A percentile compares a stretch with the other conserved stretches of the same genome.
Evolutionary conservation across 2,113 vertebrate genomes (phyloP).

Genomic region (Coryphaenoides rupestris): DNA sequence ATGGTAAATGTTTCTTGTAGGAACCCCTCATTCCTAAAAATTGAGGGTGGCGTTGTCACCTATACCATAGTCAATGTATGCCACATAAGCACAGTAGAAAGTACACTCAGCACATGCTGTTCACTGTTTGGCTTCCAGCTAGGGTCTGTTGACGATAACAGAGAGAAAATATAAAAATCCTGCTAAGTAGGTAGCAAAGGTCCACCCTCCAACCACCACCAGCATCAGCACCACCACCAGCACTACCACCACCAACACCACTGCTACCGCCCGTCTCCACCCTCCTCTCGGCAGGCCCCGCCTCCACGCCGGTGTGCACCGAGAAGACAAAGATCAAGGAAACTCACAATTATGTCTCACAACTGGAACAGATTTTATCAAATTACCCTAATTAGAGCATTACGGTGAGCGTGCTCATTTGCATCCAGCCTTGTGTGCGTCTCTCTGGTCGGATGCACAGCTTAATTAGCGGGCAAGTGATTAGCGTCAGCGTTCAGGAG

Average conservation of each 20-base stretch:
- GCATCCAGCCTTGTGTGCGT: constrained; percentile 85
- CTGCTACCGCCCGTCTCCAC: too few species aligned
- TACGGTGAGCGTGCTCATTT: constrained; percentile 88
- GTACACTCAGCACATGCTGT: not conserved
- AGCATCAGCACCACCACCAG: too few species aligned
- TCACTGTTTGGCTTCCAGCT: constrained; percentile 1
- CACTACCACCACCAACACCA: too few species aligned
- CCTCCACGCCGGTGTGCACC: constrained; percentile 27
- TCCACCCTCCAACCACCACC: too few species aligned
- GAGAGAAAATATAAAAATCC: constrained; percentile 6
- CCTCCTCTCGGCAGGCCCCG: constrained; percentile 12
- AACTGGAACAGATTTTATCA: constrained; percentile 91
- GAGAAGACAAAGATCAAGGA: constrained; percentile 69
- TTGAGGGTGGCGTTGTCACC: too few species aligned
- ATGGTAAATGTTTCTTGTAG: too few species aligned
- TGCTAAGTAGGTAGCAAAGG: constrained; percentile 4
- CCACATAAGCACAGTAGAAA: too few species aligned
- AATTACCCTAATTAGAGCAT: constrained; percentile 95
- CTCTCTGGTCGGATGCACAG: constrained; percentile 92
- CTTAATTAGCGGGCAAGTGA: constrained; percentile 95
- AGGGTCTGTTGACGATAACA: constrained; percentile 17
- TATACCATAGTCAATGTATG: too few species aligned
- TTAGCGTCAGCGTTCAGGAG: constrained; percentile 94
- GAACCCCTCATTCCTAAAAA: too few species aligned
- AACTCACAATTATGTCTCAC: constrained; percentile 88